These are phyloP conservation scores for Boloria selene DNA, from an alignment of 2,888 invertebrate species.

Conservation along the genomic window DNA sequence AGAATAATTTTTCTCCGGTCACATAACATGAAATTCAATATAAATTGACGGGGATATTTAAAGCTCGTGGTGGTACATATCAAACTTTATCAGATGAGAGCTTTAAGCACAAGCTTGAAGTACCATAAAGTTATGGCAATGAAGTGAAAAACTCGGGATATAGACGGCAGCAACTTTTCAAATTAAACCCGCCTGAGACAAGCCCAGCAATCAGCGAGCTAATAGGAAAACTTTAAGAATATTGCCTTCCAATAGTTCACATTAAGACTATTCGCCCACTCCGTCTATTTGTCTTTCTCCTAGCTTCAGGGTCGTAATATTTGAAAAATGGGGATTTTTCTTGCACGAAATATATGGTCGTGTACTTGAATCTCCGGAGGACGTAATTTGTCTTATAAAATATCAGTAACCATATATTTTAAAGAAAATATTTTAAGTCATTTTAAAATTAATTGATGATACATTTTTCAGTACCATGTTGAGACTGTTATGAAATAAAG, in stretches of 20 bases:
- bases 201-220: slow-evolving; percentile 45
- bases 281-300: slow-evolving; percentile 34
- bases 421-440: background rate
- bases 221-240: slow-evolving; percentile 49
- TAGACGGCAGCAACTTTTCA: slow-evolving; percentile 47
- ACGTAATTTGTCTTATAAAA: background rate
- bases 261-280: slow-evolving; percentile 33
- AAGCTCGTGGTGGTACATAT: background rate
- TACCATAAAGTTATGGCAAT: slow-evolving; percentile 26
- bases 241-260: slow-evolving; percentile 48
- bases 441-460: too few species aligned
- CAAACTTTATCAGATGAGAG: background rate
- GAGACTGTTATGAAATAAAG: too few species aligned
- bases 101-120: background rate
- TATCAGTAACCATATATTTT: background rate
- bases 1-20: too few species aligned
- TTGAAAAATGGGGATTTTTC: slow-evolving; percentile 5
- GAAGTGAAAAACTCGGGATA: slow-evolving; percentile 39
- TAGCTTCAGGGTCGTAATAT: slow-evolving; percentile 9
- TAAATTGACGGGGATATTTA: too few species aligned
- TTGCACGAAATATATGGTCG: background rate
- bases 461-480: too few species aligned
- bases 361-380: background rate
- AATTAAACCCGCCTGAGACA: slow-evolving; percentile 47
- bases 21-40: too few species aligned